phyloP scores from a whole-genome alignment of 1,140 invertebrate genomes.

The Drosophila tristis region DNA sequence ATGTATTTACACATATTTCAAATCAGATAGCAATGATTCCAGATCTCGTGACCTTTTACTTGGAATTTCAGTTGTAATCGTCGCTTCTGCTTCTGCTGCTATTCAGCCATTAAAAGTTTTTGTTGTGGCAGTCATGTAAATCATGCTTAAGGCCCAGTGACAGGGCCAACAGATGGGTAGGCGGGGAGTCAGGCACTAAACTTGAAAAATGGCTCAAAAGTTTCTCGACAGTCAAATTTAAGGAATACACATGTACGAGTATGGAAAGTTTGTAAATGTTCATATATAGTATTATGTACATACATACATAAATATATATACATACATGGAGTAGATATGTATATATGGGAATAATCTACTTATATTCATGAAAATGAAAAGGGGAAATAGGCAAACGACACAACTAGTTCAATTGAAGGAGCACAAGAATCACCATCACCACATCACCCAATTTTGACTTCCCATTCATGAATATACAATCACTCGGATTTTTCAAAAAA shows the following conservation, averaged over 20 bases:
- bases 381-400: not conserved
- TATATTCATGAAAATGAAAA: not conserved
- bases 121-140: slow-evolving; percentile 26
- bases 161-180: not conserved
- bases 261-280: not conserved
- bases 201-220: slow-evolving; percentile 47
- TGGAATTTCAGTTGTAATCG: slow-evolving; percentile 8
- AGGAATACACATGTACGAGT: not conserved
- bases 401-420: not conserved
- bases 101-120: slow-evolving; percentile 36
- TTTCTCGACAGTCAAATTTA: slow-evolving; percentile 8
- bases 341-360: too few species aligned
- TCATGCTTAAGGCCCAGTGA: slow-evolving; percentile 30
- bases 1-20: too few species aligned
- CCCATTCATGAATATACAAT: too few species aligned
- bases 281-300: not conserved
- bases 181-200: slow-evolving; percentile 8
- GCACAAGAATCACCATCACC: too few species aligned
- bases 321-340: too few species aligned
- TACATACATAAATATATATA: too few species aligned
- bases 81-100: not conserved
- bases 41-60: slow-evolving; percentile 23
- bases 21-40: too few species aligned
- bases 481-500: too few species aligned
- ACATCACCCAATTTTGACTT: too few species aligned